phyloP scores from a whole-genome alignment of 1,140 invertebrate species.

The Heliconius nattereri region DNA sequence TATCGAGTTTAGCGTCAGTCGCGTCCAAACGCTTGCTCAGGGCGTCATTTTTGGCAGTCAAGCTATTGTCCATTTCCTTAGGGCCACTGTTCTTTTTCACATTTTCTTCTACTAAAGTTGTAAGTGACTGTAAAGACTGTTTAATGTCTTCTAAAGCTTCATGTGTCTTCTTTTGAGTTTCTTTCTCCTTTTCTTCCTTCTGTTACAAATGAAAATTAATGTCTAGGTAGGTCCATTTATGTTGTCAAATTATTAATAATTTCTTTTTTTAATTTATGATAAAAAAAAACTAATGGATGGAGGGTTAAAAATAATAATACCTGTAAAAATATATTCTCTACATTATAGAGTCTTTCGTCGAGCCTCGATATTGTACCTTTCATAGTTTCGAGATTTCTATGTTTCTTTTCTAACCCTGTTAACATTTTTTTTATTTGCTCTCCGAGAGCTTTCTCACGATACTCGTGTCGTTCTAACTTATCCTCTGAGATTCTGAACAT shows the following conservation, averaged over 20 bases:
- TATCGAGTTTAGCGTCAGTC: constrained; percentile 78
- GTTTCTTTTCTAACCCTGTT: constrained; percentile 86
- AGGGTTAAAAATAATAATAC: constrained; percentile 48
- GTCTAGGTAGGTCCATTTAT: constrained; percentile 5
- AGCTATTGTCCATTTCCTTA: constrained; percentile 79
- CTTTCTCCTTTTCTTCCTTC: constrained; percentile 86
- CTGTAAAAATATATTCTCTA: constrained; percentile 85
- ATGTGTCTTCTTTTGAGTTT: constrained; percentile 85
- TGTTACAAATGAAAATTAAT: constrained; percentile 52
- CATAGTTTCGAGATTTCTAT: constrained; percentile 85
- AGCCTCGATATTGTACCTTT: constrained; percentile 84
- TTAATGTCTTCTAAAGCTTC: constrained; percentile 86
- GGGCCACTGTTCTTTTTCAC: constrained; percentile 55
- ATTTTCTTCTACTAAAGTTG: constrained; percentile 51
- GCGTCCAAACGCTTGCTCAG: constrained; percentile 53
- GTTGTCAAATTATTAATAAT: background rate
- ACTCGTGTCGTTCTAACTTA: constrained; percentile 92
- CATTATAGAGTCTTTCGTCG: constrained; percentile 86
- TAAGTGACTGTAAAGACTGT: constrained; percentile 83
- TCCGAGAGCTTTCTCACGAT: constrained; percentile 88
- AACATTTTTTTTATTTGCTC: constrained; percentile 90
- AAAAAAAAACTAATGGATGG: background rate
- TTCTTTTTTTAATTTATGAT: background rate
- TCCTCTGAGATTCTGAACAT: constrained; percentile 89
- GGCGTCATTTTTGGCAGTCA: constrained; percentile 68